Conservation (phyloP, 2,797 vertebrate species). For the Poecilia gillii region DNA sequence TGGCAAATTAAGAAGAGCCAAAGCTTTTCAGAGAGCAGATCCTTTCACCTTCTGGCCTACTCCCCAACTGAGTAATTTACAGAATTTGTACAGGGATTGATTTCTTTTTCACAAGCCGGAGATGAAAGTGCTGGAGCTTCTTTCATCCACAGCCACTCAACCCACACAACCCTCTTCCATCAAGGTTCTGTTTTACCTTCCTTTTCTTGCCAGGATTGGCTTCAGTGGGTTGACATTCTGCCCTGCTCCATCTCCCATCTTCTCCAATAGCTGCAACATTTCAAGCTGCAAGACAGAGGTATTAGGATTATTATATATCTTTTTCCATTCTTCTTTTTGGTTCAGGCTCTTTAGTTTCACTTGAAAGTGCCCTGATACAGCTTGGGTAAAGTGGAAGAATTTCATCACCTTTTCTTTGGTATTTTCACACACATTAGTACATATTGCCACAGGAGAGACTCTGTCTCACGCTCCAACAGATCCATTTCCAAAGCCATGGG, state of each 20-base stretch:
- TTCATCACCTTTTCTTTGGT: conserved; percentile 46
- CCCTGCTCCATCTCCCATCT: conserved; percentile 44
- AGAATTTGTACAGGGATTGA: conserved; percentile 43
- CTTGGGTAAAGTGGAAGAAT: conserved; percentile 40
- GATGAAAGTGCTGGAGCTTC: conserved; percentile 64
- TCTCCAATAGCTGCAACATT: conserved; percentile 53
- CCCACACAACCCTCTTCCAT: conserved; percentile 44
- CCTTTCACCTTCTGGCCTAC: conserved; percentile 40
- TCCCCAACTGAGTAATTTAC: conserved; percentile 37
- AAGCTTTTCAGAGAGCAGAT: conserved; percentile 30
- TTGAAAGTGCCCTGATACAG: conserved; percentile 41
- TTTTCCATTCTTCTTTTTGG: conserved; percentile 54
- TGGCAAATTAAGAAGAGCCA: conserved; percentile 6
- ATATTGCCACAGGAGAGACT: conserved; percentile 29
- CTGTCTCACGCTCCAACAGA: conserved; percentile 24
- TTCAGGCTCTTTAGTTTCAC: conserved; percentile 59
- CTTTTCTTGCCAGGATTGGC: conserved; percentile 38
- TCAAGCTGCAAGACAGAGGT: conserved; percentile 48
- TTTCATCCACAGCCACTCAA: conserved; percentile 63
- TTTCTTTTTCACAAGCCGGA: conserved; percentile 39
- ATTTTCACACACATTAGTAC: conserved; percentile 54
- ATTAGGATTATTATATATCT: conserved; percentile 62
- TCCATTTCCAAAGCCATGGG: conserved; percentile 35
- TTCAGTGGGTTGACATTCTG: conserved; percentile 54
- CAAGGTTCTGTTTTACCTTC: conserved; percentile 41